phyloP scores from a whole-genome alignment of 1,140 invertebrate genomes.

The Heliconius hermathena region DNA sequence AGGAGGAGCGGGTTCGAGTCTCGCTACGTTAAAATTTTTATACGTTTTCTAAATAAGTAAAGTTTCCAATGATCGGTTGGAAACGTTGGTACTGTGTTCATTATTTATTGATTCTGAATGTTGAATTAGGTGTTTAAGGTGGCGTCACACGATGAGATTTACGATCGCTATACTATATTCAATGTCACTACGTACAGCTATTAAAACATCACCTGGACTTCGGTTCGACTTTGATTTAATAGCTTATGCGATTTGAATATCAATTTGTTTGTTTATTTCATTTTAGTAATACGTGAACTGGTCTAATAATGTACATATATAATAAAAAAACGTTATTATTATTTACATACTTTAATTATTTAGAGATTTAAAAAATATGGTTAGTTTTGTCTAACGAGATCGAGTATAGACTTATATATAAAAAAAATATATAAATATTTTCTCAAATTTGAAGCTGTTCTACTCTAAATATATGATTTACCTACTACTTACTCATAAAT shows the following conservation, averaged over 20 bases:
- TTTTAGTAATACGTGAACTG: not conserved
- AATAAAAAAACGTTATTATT: not conserved
- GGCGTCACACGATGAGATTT: conserved; percentile 21
- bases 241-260: conserved; percentile 20
- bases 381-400: too few species aligned
- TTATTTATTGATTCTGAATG: conserved; percentile 61
- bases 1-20: too few species aligned
- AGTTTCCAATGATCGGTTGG: conserved; percentile 41
- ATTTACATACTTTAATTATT: too few species aligned
- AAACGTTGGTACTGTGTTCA: conserved; percentile 59
- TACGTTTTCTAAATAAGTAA: conserved; percentile 32
- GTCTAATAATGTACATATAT: not conserved
- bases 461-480: too few species aligned
- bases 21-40: too few species aligned
- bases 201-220: not conserved
- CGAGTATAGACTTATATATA: not conserved
- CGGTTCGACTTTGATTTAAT: conserved; percentile 16
- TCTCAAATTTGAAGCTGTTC: too few species aligned
- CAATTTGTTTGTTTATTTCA: not conserved
- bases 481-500: too few species aligned
- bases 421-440: too few species aligned
- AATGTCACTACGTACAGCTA: conserved; percentile 1
- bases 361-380: too few species aligned
- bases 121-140: conserved; percentile 41
- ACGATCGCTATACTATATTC: conserved; percentile 26